Percentiles rank a stretch among this genome's conserved stretches.
Evolutionary conservation across 2,113 vertebrate species (phyloP).

Genomic region (Lophochroa leadbeateri): DNA sequence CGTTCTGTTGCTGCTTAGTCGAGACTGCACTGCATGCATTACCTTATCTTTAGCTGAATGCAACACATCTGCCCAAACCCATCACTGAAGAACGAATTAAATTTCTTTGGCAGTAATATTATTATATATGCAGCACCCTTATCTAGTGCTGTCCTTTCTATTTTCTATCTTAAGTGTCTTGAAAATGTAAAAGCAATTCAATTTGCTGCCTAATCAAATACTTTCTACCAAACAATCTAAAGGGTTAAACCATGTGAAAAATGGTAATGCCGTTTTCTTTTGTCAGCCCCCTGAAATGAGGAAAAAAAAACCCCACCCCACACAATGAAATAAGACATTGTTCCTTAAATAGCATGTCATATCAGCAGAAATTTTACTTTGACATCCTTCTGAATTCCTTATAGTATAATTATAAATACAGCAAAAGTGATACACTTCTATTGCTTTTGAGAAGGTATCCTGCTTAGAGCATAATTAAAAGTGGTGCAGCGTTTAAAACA

Average conservation of each 20-base stretch:
- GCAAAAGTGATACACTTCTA: background rate
- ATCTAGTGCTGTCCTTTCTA: constrained; percentile 52
- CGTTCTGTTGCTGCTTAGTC: constrained; percentile 58
- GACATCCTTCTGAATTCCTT: background rate
- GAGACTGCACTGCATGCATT: constrained; percentile 25
- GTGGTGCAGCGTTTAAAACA: background rate
- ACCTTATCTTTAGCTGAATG: constrained; percentile 57
- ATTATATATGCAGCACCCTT: constrained; percentile 50
- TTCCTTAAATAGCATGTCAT: constrained; percentile 22
- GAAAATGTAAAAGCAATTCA: constrained; percentile 67
- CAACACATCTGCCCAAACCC: constrained; percentile 58
- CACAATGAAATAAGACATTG: background rate
- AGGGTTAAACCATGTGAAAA: constrained; percentile 56
- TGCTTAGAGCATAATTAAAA: constrained; percentile 36
- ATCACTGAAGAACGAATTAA: constrained; percentile 58
- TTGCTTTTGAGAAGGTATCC: background rate
- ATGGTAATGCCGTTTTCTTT: constrained; percentile 20
- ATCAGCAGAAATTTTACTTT: constrained; percentile 16
- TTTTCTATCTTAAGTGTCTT: constrained; percentile 59
- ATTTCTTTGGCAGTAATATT: constrained; percentile 62
- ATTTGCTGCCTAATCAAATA: constrained; percentile 45
- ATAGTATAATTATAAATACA: background rate
- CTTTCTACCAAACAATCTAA: constrained; percentile 52
- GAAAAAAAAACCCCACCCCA: background rate
- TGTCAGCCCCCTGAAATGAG: background rate